Evolutionary conservation across 2,113 vertebrate species (phyloP).

Genomic region (Chroicocephalus ridibundus): DNA sequence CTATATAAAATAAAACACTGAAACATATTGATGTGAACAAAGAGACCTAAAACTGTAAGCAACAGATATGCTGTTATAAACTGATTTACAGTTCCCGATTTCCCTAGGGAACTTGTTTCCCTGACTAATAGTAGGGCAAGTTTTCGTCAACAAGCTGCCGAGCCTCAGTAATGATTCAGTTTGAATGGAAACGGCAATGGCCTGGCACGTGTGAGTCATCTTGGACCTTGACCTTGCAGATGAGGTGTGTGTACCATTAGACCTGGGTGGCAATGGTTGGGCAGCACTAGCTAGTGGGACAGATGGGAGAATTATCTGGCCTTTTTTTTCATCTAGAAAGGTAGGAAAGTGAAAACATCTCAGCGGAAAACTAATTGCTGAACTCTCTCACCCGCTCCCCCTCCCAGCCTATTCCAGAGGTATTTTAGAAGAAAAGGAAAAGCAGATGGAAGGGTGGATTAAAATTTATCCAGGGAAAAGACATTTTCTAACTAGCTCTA

Average conservation of each 20-base stretch:
- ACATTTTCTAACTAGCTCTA: neutral
- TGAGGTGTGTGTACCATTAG: neutral
- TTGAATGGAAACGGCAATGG: neutral
- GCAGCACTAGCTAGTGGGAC: neutral
- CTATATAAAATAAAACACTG: neutral
- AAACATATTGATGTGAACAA: neutral
- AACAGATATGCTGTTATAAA: neutral
- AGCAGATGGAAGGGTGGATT: neutral
- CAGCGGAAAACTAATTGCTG: neutral
- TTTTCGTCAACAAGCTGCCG: neutral
- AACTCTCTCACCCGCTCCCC: accelerated
- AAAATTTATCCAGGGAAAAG: neutral
- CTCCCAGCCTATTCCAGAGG: neutral
- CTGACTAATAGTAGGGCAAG: neutral
- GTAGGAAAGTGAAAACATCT: neutral
- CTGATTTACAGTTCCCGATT: neutral
- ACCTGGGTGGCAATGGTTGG: neutral
- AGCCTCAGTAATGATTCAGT: neutral
- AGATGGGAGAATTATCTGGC: neutral
- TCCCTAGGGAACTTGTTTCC: neutral
- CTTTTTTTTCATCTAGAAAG: neutral
- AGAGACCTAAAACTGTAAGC: neutral
- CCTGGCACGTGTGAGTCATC: neutral
- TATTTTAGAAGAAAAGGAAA: neutral
- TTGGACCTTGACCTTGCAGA: neutral